Evolutionary conservation across 2,888 invertebrate genomes (phyloP).

Genomic region (Philaethria dido): DNA sequence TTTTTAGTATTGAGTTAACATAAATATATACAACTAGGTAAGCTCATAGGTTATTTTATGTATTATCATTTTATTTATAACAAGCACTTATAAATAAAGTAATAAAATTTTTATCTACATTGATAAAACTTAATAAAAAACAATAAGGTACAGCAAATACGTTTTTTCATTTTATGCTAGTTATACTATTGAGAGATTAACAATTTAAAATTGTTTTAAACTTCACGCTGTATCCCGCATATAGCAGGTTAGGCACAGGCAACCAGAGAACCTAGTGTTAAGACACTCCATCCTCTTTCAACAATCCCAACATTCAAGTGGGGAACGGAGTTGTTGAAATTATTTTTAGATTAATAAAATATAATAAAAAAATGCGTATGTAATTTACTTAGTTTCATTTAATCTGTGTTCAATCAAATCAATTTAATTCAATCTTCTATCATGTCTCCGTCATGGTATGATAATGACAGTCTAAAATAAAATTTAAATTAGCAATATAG

Average conservation of each 20-base stretch:
- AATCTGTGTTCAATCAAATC: not conserved
- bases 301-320: too few species aligned
- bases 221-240: too few species aligned
- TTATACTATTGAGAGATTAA: too few species aligned
- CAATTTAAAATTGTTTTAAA: too few species aligned
- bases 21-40: not conserved
- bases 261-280: too few species aligned
- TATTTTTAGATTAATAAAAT: not conserved
- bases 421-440: not conserved
- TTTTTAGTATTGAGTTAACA: not conserved
- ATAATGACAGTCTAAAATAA: not conserved
- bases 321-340: too few species aligned
- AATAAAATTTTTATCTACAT: conserved; percentile 4
- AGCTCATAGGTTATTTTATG: conserved; percentile 5
- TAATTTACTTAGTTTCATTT: not conserved
- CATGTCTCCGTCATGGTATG: not conserved
- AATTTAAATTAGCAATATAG: not conserved
- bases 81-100: not conserved
- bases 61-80: not conserved
- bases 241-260: too few species aligned
- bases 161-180: too few species aligned
- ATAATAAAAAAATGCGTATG: not conserved
- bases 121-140: too few species aligned
- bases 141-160: too few species aligned
- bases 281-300: too few species aligned